phyloP scores from a whole-genome alignment of 2,113 vertebrate species.

The Callaeas wilsoni region DNA sequence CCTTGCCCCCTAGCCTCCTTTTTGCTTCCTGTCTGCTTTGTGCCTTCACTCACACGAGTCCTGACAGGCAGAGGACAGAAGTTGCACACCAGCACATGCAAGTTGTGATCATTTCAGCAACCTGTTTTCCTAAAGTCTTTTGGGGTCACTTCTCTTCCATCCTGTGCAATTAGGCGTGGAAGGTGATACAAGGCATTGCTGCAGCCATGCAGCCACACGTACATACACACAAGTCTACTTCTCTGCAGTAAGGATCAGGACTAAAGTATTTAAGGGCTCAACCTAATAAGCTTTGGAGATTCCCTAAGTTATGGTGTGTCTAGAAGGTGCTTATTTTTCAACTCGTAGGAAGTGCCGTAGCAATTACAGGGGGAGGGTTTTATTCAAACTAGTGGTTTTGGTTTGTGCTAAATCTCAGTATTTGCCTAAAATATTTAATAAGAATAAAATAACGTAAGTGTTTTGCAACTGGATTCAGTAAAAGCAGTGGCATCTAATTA shows the following conservation, averaged over 20 bases:
- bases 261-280: conserved; percentile 20
- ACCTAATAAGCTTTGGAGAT: conserved; percentile 2
- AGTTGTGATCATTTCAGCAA: background rate
- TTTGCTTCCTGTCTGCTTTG: background rate
- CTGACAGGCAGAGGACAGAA: background rate
- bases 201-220: background rate
- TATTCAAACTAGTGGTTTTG: background rate
- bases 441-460: background rate
- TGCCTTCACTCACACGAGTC: rapidly evolving
- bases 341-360: background rate
- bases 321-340: background rate
- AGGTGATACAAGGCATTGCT: background rate
- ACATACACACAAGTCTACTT: background rate
- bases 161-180: background rate
- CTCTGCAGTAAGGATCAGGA: background rate
- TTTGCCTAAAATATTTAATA: background rate
- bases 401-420: background rate
- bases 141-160: background rate
- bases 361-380: background rate
- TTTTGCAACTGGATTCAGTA: background rate
- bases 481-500: background rate
- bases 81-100: background rate
- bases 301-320: background rate
- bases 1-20: background rate
- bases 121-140: background rate